Evolutionary conservation across 2,113 vertebrate genomes (phyloP), one percentile per base, ranked within the genome.

Genomic region (Thomomys bottae): DNA sequence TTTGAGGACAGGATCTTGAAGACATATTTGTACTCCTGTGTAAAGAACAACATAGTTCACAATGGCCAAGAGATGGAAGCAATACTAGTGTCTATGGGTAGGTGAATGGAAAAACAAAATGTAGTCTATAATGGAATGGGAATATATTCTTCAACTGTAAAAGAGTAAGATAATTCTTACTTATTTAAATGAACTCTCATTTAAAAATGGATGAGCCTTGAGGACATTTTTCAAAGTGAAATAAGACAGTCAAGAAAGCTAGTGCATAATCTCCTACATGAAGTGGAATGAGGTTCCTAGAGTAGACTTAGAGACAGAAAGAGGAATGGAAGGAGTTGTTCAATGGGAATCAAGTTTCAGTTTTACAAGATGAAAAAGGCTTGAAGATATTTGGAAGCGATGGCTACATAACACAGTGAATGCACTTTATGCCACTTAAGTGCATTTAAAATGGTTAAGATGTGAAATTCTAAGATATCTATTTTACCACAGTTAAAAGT

Each of bases 261-360:
- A 5, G 3, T 5, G 12, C 6, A 6, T 17, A 6, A 42, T 6
- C 45, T 23, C 28, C 28, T 8, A 3, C 9, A 21, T 1, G 18
- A 40, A 49, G 49, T 49, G 45, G 9, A 49, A 11, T 49, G 45
- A 12, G 45, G 45, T 49, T 49, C 66, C 32, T 5, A 10, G 45
- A 36, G n/a, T 49, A 6, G 49, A 20, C 49, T 15, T 54, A 59
- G 14, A 59, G 57, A 59, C 57, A 59, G 57, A 59, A 84, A 70
- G 66, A 7, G 28, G 6, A 24, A 32, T 54, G 45, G 36, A 9
- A 2, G 15, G 21, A 54, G 40, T 34, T n/a, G 12, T 36, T 36
- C 28, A 3, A 2, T 38, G n/a, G 18, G 15, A 5, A 36, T 14
- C 61, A 82, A 82, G 64, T 28, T 54, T 12, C 24, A 36, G n/a